A percentile compares a stretch with the other conserved stretches of the same genome.
Conservation (phyloP, 2,797 vertebrate species). For the Semaprochilodus insignis region DNA sequence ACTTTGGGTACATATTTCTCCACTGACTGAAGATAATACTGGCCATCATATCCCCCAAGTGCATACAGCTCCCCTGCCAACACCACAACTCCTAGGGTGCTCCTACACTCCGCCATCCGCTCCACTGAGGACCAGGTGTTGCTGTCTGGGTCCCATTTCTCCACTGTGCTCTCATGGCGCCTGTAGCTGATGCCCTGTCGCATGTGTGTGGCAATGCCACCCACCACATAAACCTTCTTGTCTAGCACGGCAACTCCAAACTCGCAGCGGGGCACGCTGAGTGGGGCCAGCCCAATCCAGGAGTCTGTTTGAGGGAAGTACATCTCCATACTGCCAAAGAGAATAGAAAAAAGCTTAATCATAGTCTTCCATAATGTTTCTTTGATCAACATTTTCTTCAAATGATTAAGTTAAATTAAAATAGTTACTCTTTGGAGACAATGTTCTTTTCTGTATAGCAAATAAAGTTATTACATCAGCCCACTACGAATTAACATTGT, state of each 20-base stretch:
- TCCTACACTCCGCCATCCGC: conserved; percentile 93
- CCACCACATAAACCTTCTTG: conserved; percentile 95
- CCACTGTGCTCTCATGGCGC: conserved; percentile 94
- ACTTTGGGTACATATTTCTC: conserved; percentile 95
- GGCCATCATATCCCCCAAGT: conserved; percentile 94
- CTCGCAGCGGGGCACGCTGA: conserved; percentile 93
- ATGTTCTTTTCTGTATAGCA: not conserved
- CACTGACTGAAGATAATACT: conserved; percentile 94
- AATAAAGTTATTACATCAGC: no score
- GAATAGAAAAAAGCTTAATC: conserved; percentile 4
- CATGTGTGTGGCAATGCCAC: conserved; percentile 95
- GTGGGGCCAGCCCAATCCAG: conserved; percentile 95
- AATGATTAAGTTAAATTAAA: not conserved
- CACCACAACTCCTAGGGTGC: conserved; percentile 92
- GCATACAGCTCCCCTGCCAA: conserved; percentile 95
- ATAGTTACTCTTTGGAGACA: not conserved
- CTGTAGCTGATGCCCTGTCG: conserved; percentile 92
- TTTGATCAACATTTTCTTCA: not conserved
- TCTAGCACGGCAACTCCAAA: conserved; percentile 95
- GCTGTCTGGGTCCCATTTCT: conserved; percentile 96
- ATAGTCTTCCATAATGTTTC: not conserved
- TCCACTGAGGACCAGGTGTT: conserved; percentile 93
- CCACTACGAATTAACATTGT: no score
- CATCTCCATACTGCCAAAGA: conserved; percentile 91
- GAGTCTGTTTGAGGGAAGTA: conserved; percentile 98